phyloP scores from a whole-genome alignment of 1,140 invertebrate species.

The Ridgeia piscesae region DNA sequence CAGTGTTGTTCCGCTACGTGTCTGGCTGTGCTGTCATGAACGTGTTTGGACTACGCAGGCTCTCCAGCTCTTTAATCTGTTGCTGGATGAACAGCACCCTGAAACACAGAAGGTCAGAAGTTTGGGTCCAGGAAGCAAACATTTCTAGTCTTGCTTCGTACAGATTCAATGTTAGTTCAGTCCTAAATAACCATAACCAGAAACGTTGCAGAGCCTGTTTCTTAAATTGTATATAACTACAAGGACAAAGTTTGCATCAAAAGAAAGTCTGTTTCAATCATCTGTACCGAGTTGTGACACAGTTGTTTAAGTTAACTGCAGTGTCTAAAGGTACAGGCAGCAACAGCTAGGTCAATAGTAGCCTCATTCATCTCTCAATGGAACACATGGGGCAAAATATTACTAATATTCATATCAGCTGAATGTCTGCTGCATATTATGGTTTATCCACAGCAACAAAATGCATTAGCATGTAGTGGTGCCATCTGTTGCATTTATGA shows the following conservation, averaged over 20 bases:
- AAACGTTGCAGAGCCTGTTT: not conserved
- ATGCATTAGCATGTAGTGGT: too few relatives aligned
- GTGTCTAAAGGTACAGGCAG: not conserved
- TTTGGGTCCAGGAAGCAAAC: not conserved
- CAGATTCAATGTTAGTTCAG: not conserved
- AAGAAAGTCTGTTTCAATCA: not conserved
- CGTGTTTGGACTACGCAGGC: not conserved
- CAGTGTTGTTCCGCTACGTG: not conserved
- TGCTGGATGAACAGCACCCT: constrained; percentile 10
- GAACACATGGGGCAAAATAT: not conserved
- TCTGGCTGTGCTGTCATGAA: constrained; percentile 8
- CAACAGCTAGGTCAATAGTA: not conserved
- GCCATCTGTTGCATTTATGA: too few relatives aligned
- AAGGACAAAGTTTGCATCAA: too few relatives aligned
- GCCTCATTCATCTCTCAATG: not conserved
- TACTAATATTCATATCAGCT: too few relatives aligned
- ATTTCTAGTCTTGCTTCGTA: not conserved
- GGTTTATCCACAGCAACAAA: too few relatives aligned
- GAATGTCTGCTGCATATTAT: too few relatives aligned
- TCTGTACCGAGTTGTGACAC: too few relatives aligned
- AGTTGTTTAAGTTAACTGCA: not conserved
- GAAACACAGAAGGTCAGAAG: not conserved
- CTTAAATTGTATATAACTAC: not conserved
- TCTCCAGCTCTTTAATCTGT: constrained; percentile 18
- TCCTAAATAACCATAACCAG: not conserved